Conservation (phyloP, 2,888 invertebrate genomes). For the Patella ulyssiponensis region DNA sequence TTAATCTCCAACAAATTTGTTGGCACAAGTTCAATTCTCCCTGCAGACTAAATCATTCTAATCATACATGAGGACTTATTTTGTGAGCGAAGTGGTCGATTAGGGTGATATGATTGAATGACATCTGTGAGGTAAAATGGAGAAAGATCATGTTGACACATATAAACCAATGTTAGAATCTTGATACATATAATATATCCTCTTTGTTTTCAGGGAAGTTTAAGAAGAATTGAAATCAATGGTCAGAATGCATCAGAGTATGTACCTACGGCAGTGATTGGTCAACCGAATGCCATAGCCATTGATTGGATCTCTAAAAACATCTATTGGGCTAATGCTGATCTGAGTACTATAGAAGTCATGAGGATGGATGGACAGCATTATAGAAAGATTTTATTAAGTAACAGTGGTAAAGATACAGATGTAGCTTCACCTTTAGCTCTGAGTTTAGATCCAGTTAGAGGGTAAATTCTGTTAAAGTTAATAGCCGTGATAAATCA, state of each 20-base stretch:
- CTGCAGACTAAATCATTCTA: no score
- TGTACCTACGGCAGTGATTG: slow-evolving; percentile 78
- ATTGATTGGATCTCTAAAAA: slow-evolving; percentile 98
- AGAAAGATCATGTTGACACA: no score
- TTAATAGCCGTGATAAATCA: no score
- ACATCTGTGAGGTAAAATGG: not conserved
- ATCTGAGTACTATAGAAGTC: slow-evolving; percentile 84
- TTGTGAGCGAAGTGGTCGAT: no score
- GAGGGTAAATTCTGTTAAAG: slow-evolving; percentile 77
- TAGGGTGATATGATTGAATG: no score
- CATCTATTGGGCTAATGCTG: slow-evolving; percentile 89
- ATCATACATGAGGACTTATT: no score
- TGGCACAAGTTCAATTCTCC: no score
- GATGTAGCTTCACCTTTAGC: slow-evolving; percentile 91
- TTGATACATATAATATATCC: not conserved
- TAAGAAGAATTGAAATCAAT: slow-evolving; percentile 40
- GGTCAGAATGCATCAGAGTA: slow-evolving; percentile 89
- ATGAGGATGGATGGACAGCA: slow-evolving; percentile 80
- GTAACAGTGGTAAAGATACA: slow-evolving; percentile 88
- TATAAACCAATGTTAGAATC: not conserved
- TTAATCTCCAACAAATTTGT: no score
- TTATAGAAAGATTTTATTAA: slow-evolving; percentile 87
- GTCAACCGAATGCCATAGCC: slow-evolving; percentile 91
- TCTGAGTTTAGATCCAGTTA: slow-evolving; percentile 91
- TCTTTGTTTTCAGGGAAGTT: slow-evolving; percentile 32